Conservation (phyloP, 2,888 invertebrate species). For the Tuta absoluta region DNA sequence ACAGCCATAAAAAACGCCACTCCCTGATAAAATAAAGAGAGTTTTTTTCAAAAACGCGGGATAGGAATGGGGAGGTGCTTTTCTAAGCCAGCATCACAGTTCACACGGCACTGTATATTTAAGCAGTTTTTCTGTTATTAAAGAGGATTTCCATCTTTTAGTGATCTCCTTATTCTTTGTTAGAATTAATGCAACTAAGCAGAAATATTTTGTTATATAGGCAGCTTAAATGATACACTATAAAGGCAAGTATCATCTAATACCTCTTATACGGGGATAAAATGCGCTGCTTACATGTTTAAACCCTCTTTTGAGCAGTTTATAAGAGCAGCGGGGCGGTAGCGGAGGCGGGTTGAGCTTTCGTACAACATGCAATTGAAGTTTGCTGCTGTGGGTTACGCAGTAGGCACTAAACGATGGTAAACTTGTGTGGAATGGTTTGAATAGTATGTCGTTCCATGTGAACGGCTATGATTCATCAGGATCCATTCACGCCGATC, state of each 20-base stretch:
- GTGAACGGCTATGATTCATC: conserved; percentile 74
- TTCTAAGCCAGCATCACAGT: no score
- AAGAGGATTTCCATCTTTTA: not conserved
- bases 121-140: no score
- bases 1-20: no score
- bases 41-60: no score
- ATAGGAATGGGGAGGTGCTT: no score
- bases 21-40: no score
- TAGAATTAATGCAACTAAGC: conserved; percentile 2
- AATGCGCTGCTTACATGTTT: conserved; percentile 40
- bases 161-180: not conserved
- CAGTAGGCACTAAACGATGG: not conserved
- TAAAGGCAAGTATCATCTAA: conserved; percentile 13
- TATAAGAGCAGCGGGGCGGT: conserved; percentile 26
- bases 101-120: no score
- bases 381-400: not conserved
- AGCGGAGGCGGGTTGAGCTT: not conserved
- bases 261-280: conserved; percentile 21
- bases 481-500: conserved; percentile 72
- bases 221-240: conserved; percentile 8
- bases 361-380: not conserved
- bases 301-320: conserved; percentile 52
- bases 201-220: conserved; percentile 7
- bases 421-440: conserved; percentile 42
- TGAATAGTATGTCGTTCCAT: conserved; percentile 63